phyloP scores from a whole-genome alignment of 1,140 invertebrate genomes.

The Cryptotermes secundus region DNA sequence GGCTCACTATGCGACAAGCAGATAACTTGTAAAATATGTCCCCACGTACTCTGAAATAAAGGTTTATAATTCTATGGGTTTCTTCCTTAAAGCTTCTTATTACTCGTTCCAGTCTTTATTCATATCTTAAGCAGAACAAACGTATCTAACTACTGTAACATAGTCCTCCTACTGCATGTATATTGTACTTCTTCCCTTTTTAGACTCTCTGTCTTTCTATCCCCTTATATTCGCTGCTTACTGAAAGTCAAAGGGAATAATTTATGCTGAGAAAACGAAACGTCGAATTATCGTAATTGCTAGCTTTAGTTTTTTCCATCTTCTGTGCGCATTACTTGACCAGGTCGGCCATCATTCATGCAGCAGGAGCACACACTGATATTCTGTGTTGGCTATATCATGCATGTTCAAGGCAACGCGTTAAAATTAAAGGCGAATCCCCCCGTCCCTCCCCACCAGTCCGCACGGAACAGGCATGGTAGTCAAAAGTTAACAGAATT shows the following conservation, averaged over 20 bases:
- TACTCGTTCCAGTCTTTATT: neutral
- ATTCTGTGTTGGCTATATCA: neutral
- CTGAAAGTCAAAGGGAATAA: conserved; percentile 23
- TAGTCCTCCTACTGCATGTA: neutral
- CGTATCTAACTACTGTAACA: neutral
- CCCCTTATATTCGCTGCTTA: neutral
- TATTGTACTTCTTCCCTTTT: neutral
- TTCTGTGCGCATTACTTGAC: neutral
- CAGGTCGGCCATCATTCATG: neutral
- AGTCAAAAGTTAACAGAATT: neutral
- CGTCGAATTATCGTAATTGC: conserved; percentile 26
- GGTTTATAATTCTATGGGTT: neutral
- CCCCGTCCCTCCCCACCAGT: too few relatives aligned
- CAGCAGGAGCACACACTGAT: conserved; percentile 2
- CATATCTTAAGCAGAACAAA: neutral
- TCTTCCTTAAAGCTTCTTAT: neutral
- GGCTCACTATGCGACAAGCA: neutral
- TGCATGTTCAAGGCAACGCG: neutral
- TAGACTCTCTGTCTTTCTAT: neutral
- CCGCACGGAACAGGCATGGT: too few relatives aligned
- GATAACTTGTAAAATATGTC: neutral
- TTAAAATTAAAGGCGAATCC: neutral
- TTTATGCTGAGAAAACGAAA: conserved; percentile 27
- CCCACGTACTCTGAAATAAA: neutral
- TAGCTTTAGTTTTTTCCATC: conserved; percentile 21